phyloP scores from a whole-genome alignment of 2,888 invertebrate species.

The Lasioglossum calceatum region DNA sequence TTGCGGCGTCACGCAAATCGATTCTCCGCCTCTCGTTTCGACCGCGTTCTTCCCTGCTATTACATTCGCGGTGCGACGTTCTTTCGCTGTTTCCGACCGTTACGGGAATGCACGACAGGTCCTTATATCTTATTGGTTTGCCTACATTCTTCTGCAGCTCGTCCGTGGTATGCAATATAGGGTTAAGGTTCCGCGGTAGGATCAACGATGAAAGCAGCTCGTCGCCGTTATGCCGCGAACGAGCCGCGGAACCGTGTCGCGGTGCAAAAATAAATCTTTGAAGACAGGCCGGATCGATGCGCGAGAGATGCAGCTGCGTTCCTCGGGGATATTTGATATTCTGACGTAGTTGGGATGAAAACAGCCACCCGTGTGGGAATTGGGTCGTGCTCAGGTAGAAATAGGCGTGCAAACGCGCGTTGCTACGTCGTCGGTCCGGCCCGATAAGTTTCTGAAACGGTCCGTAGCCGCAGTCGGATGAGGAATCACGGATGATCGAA shows the following conservation, averaged over 20 bases:
- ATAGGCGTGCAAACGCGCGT: neutral
- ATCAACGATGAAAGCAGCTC: neutral
- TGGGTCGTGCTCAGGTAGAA: slow-evolving; percentile 32
- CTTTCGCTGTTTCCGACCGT: no score
- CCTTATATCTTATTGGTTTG: neutral
- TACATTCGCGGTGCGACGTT: neutral
- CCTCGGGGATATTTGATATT: slow-evolving; percentile 32
- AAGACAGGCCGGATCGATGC: neutral
- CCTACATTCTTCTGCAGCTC: neutral
- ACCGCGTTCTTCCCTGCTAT: neutral
- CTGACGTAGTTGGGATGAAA: slow-evolving; percentile 26
- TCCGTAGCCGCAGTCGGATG: neutral
- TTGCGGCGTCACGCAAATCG: slow-evolving; percentile 6
- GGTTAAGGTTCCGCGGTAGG: neutral
- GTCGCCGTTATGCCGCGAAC: neutral
- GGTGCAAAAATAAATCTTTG: slow-evolving; percentile 3
- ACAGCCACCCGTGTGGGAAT: slow-evolving; percentile 25
- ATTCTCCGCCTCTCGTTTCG: neutral
- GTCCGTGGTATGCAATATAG: neutral
- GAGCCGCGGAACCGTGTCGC: neutral
- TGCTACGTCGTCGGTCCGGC: neutral
- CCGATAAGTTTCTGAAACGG: neutral
- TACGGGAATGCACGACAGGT: neutral
- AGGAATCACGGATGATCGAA: neutral
- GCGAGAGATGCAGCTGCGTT: neutral